Conservation (phyloP, 2,113 vertebrate genomes). For the Candoia aspera region DNA sequence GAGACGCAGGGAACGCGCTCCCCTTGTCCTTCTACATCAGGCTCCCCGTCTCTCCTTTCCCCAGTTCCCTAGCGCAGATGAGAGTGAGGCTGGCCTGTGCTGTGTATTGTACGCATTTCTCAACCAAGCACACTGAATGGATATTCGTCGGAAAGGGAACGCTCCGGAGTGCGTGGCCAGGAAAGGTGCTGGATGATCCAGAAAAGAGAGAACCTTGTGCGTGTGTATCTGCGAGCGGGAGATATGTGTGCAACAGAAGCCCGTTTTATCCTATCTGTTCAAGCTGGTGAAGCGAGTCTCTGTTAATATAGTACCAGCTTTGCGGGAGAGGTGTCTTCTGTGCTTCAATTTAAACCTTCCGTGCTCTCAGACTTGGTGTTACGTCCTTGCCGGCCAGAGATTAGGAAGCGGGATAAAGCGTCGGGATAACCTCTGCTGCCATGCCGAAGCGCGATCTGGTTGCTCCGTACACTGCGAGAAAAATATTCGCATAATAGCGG, state of each 20-base stretch:
- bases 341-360: background rate
- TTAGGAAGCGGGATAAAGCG: background rate
- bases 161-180: background rate
- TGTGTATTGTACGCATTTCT: background rate
- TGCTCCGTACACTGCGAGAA: background rate
- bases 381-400: background rate
- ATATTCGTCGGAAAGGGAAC: background rate
- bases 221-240: background rate
- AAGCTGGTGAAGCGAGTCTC: background rate
- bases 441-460: background rate
- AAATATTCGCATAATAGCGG: background rate
- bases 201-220: background rate
- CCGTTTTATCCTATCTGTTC: background rate
- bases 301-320: too few relatives aligned
- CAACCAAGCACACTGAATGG: background rate
- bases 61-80: background rate
- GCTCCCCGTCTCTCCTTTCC: background rate
- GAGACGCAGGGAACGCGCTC: background rate
- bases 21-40: background rate
- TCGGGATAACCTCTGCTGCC: slow-evolving; percentile 1
- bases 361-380: background rate
- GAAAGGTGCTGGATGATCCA: background rate
- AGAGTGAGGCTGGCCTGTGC: background rate
- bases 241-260: background rate
- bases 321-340: background rate